Conservation (phyloP, 1,140 invertebrate species). For the Leptonema lineaticorne region DNA sequence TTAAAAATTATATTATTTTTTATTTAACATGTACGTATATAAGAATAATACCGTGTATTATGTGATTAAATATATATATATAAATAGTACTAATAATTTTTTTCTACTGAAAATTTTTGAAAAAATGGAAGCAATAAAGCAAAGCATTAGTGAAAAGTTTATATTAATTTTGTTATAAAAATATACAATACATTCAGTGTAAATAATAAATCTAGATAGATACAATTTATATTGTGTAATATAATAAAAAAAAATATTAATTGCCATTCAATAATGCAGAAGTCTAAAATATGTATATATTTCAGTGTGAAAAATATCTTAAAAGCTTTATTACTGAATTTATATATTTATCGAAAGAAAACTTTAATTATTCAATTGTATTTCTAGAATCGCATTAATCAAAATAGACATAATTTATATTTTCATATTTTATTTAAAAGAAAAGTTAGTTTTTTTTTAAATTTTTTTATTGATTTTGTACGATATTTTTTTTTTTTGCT, state of each 20-base stretch:
- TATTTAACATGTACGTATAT: conserved; percentile 4
- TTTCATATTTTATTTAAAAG: no score
- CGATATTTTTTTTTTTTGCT: no score
- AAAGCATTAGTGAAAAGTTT: conserved; percentile 23
- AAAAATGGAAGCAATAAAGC: conserved; percentile 24
- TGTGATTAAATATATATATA: no score
- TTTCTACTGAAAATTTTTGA: conserved; percentile 16
- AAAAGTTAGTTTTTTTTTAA: no score
- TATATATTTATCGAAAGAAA: neutral
- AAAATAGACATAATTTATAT: no score
- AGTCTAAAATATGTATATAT: neutral
- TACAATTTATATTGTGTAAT: conserved; percentile 16
- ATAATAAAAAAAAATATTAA: neutral
- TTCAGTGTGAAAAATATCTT: no score
- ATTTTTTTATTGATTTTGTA: no score
- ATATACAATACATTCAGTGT: conserved; percentile 18
- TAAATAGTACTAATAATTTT: conserved; percentile 2
- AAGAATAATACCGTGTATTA: conserved; percentile 10
- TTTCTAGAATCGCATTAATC: no score
- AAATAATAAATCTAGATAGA: conserved; percentile 27
- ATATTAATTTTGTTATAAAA: conserved; percentile 21
- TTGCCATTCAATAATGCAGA: neutral
- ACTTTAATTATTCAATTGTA: no score
- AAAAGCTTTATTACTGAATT: no score
- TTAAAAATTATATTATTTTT: no score